phyloP scores from a whole-genome alignment of 2,888 invertebrate species.

The Hirtodrosophila histrioides region DNA sequence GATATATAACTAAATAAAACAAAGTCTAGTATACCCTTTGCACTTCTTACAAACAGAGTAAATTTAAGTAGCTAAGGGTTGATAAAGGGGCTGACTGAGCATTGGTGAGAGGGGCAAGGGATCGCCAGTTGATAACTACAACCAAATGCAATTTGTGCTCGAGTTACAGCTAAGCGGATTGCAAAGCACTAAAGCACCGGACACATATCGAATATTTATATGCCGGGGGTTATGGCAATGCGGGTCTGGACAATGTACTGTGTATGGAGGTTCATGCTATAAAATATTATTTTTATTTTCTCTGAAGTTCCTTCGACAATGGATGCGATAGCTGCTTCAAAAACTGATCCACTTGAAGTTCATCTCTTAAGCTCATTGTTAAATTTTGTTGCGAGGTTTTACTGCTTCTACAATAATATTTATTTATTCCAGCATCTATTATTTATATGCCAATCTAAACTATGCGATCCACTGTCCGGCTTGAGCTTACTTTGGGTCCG shows the following conservation, averaged over 20 bases:
- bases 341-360: no score
- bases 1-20: no score
- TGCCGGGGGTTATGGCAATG: conserved; percentile 23
- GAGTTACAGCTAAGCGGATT: conserved; percentile 73
- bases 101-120: conserved; percentile 5
- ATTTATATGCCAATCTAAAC: conserved; percentile 14
- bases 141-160: conserved; percentile 72
- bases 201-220: conserved; percentile 64
- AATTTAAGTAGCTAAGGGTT: conserved; percentile 44
- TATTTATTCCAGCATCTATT: conserved; percentile 29
- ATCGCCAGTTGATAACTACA: conserved; percentile 40
- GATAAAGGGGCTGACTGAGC: conserved; percentile 12
- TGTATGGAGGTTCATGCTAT: neutral
- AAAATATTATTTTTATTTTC: no score
- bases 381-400: no score
- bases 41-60: conserved; percentile 8
- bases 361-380: no score
- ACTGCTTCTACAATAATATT: no score
- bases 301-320: no score
- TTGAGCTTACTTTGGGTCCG: conserved; percentile 18
- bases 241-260: conserved; percentile 11
- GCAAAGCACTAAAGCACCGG: conserved; percentile 55
- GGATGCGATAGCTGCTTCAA: no score
- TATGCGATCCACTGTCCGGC: conserved; percentile 20
- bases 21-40: no score